These are phyloP conservation scores for Muraenolepis orangiensis DNA, from an alignment of 2,797 vertebrate species.

Conservation along the genomic window DNA sequence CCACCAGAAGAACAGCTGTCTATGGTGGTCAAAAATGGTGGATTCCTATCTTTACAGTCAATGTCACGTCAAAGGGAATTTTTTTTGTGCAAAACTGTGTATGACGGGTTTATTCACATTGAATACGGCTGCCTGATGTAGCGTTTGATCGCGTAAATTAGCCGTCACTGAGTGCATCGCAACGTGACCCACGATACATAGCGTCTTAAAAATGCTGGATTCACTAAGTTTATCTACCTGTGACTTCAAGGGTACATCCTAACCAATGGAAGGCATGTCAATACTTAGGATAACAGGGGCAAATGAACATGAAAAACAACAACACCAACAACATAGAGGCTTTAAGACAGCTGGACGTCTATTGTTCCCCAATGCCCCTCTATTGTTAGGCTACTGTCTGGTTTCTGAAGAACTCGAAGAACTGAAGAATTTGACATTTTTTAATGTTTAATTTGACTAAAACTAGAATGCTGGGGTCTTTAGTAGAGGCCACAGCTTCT, in stretches of 20 bases:
- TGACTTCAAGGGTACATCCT: neutral
- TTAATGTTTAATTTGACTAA: too few species aligned
- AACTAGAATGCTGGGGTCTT: too few species aligned
- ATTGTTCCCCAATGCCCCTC: too few species aligned
- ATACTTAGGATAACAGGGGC: neutral
- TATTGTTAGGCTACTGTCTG: too few species aligned
- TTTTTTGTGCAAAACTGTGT: neutral
- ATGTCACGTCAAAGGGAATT: slow-evolving; percentile 63
- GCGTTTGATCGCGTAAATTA: neutral
- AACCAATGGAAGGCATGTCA: neutral
- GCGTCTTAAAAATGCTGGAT: neutral
- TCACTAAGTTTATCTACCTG: neutral
- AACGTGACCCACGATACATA: neutral
- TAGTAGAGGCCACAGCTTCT: neutral
- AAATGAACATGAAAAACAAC: neutral
- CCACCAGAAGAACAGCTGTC: neutral
- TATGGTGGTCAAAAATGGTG: neutral
- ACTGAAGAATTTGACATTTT: too few species aligned
- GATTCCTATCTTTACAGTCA: slow-evolving; percentile 36
- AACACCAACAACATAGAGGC: neutral
- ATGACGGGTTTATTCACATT: neutral
- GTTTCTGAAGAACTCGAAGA: too few species aligned
- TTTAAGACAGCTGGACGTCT: too few species aligned
- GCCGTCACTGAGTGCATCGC: neutral
- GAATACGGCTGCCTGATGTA: neutral